A percentile compares a stretch with the other conserved stretches of the same genome.
These are phyloP conservation scores for Dorcus hopei DNA, from an alignment of 2,888 invertebrate genomes.

Conservation along the genomic window DNA sequence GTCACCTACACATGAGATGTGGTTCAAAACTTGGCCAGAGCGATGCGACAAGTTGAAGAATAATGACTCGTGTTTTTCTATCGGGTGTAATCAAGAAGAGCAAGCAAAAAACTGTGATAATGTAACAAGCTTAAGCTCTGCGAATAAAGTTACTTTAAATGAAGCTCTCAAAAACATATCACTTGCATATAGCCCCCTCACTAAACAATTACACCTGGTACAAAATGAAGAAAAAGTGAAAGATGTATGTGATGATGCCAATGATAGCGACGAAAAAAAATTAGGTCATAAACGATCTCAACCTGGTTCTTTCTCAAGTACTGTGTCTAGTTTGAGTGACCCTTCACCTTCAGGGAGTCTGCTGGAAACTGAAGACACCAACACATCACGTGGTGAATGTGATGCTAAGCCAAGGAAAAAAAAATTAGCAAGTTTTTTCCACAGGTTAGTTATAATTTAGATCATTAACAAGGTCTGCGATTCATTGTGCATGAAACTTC, in stretches of 20 bases:
- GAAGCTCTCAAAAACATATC: conserved; percentile 72
- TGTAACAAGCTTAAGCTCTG: conserved; percentile 40
- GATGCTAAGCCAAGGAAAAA: conserved; percentile 59
- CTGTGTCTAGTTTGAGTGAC: conserved; percentile 69
- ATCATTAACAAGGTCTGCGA: not conserved
- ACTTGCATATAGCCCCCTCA: conserved; percentile 70
- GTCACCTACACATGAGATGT: conserved; percentile 37
- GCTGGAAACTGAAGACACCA: conserved; percentile 43
- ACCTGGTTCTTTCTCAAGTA: conserved; percentile 65
- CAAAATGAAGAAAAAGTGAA: conserved; percentile 21
- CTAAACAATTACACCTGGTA: conserved; percentile 67
- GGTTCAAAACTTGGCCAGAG: conserved; percentile 56
- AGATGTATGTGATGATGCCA: conserved; percentile 9
- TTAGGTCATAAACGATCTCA: conserved; percentile 54
- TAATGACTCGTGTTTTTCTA: conserved; percentile 24
- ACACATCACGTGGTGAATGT: conserved; percentile 35
- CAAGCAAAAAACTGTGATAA: conserved; percentile 12
- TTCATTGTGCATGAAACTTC: no score
- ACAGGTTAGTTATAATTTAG: conserved; percentile 51
- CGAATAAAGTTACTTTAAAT: conserved; percentile 57
- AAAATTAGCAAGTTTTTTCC: conserved; percentile 61
- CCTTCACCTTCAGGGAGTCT: conserved; percentile 62
- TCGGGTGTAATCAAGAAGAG: conserved; percentile 23
- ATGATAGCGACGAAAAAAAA: conserved; percentile 28
- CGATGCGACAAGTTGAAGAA: conserved; percentile 45